Conservation (phyloP, 2,888 invertebrate genomes). For the Chaetoderma sp. region DNA sequence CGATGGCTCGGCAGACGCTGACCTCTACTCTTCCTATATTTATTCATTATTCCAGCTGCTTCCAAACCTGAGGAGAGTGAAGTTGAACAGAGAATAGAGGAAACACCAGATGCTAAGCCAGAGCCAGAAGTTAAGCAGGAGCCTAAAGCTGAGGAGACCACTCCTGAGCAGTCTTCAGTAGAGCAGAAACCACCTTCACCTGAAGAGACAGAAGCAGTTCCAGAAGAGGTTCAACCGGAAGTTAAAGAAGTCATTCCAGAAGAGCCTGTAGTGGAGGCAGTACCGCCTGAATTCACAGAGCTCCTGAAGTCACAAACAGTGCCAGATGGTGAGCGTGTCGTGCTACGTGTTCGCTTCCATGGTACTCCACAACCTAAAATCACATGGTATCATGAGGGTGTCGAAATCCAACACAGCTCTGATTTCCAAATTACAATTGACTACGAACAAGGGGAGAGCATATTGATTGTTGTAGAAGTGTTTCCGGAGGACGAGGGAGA, state of each 20-base stretch:
- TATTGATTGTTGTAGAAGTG: slow-evolving; percentile 93
- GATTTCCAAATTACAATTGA: slow-evolving; percentile 70
- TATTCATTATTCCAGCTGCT: too few species aligned
- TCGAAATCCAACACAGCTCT: slow-evolving; percentile 64
- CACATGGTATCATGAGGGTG: slow-evolving; percentile 70
- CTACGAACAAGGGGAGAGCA: slow-evolving; percentile 85
- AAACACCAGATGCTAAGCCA: background rate
- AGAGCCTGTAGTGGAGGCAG: slow-evolving; percentile 65
- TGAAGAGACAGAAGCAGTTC: slow-evolving; percentile 7
- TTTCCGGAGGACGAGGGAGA: slow-evolving; percentile 99
- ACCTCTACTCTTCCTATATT: too few species aligned
- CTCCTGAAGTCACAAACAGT: slow-evolving; percentile 81
- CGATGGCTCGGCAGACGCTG: too few species aligned
- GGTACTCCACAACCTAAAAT: slow-evolving; percentile 61
- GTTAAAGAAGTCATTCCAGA: slow-evolving; percentile 27
- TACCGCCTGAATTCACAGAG: slow-evolving; percentile 84
- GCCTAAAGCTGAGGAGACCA: slow-evolving; percentile 17
- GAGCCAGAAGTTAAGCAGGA: background rate
- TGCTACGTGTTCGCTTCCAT: slow-evolving; percentile 54
- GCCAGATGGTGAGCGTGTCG: slow-evolving; percentile 88
- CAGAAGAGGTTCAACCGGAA: slow-evolving; percentile 37
- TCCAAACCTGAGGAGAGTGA: too few species aligned
- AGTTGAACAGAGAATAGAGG: too few species aligned
- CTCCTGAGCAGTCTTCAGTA: slow-evolving; percentile 17
- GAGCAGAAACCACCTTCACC: slow-evolving; percentile 10